Base-by-base conservation (phyloP, 2,888 invertebrate species). In the Tetragonisca angustula region DNA sequence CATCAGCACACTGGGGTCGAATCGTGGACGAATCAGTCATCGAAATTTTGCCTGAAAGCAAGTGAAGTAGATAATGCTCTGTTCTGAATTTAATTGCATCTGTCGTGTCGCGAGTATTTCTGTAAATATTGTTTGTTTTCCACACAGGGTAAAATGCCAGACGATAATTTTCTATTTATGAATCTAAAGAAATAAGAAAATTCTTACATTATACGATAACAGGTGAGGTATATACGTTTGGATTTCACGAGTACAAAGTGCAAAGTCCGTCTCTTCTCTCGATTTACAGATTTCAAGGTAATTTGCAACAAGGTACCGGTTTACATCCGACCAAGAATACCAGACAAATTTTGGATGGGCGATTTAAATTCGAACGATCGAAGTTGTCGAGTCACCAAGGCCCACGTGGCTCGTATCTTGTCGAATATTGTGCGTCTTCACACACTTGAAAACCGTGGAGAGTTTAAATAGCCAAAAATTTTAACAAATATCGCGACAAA, bases 221-320 rank as follows among this genome's bases (percentile, higher is more conserved):
- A 76, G 76, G 76, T 64, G 72, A 72, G 68, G 17, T 32, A 59
- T 32, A 59, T 17, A 61, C 21, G 50, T 43, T 64, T 5, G 43
- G n/a, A 19, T 0, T 19, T 24, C 56, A 6, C 3, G 17, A 36
- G 36, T 56, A 56, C 19, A 6, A 49, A 19, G 59, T 62, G 61
- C 32, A 75, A 68, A 75, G 61, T 27, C 36, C 15, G 13, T 43
- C 43, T 32, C 49, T 59, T 74, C 9, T 43, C 43, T 43, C 61
- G 61, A 49, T 69, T 84, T 87, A n/a, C 87, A 93, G 93, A 83
- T 76, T 87, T 92, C 78, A 87, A 83, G 77, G 86, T 92, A 72
- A 91, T 86, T 19, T 91, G 92, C 64, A 93, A 88, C 80, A 91
- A 92, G 79, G 91, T 90, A 17, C 89, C 91, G 62, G 88, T 93